phyloP scores from a whole-genome alignment of 2,797 vertebrate species.

The Microchirus variegatus region DNA sequence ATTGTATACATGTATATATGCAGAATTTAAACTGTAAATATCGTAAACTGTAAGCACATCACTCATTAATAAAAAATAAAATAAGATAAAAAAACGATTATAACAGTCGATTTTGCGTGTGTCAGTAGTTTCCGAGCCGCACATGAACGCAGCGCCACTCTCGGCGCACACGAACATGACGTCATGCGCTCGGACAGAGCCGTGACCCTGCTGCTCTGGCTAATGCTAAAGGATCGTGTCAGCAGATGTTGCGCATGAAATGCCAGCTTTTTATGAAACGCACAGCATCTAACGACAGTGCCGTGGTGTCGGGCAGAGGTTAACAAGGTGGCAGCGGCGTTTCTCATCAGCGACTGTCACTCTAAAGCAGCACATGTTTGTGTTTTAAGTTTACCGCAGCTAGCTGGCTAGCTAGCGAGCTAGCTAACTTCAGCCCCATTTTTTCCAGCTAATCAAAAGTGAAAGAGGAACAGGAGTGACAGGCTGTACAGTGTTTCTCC shows the following conservation, averaged over 20 bases:
- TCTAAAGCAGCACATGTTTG: constrained; percentile 24
- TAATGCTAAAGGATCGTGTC: constrained; percentile 53
- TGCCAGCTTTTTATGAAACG: neutral
- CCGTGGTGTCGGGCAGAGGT: neutral
- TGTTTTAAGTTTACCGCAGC: constrained; percentile 54
- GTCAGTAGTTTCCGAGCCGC: neutral
- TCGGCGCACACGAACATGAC: constrained; percentile 51
- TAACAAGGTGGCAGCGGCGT: neutral
- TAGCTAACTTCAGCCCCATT: constrained; percentile 29
- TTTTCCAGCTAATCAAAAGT: constrained; percentile 47
- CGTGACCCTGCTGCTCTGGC: constrained; percentile 67
- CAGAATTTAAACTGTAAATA: too few species aligned
- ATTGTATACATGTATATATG: too few species aligned
- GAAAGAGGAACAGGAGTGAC: constrained; percentile 31
- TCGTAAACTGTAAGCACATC: too few species aligned
- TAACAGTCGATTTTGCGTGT: neutral
- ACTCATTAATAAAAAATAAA: too few species aligned
- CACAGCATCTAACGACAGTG: neutral
- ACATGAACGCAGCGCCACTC: constrained; percentile 32
- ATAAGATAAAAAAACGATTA: too few species aligned
- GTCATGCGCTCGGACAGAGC: constrained; percentile 63
- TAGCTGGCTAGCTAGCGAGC: constrained; percentile 44
- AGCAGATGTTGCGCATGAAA: constrained; percentile 43
- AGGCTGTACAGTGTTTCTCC: constrained; percentile 1
- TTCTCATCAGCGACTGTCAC: constrained; percentile 8